Percentiles rank a stretch among this genome's conserved stretches.
phyloP scores from a whole-genome alignment of 2,888 invertebrate species.

The Hypomecis atomaria region DNA sequence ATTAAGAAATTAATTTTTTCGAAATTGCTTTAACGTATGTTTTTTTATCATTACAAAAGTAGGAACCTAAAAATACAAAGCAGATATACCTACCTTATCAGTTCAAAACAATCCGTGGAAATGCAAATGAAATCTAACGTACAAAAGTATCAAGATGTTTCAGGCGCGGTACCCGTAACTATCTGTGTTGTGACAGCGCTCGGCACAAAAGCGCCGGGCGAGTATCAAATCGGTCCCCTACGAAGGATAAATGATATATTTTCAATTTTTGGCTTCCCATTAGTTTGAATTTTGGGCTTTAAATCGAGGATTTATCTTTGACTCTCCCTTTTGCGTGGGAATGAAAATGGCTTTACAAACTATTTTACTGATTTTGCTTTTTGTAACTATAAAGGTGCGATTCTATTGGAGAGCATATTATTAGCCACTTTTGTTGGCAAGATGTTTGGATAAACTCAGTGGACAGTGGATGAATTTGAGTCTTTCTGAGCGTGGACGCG shows the following conservation, averaged over 20 bases:
- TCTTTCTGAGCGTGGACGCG: too few relatives aligned
- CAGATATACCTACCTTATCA: conserved; percentile 2
- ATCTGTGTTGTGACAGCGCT: conserved; percentile 77
- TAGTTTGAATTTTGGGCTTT: conserved; percentile 65
- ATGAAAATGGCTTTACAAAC: conserved; percentile 12
- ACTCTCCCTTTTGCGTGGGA: conserved; percentile 26
- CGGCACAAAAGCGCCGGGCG: conserved; percentile 64
- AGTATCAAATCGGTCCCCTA: conserved; percentile 67
- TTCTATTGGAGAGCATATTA: too few relatives aligned
- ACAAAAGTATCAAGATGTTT: conserved; percentile 56
- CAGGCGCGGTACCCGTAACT: conserved; percentile 54
- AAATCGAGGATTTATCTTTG: conserved; percentile 68
- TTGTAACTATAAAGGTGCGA: not conserved
- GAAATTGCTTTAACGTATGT: not conserved
- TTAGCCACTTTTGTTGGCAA: too few relatives aligned
- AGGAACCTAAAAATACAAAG: not conserved
- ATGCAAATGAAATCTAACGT: conserved; percentile 22
- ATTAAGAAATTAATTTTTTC: too few relatives aligned
- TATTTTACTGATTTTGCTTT: conserved; percentile 18
- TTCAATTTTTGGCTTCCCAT: conserved; percentile 78
- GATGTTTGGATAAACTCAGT: too few relatives aligned
- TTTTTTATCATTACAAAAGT: not conserved
- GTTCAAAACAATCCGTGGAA: conserved; percentile 6
- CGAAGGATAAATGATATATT: conserved; percentile 73
- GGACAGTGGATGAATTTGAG: too few relatives aligned